Conservation (phyloP, 2,113 vertebrate species). For the Dryoscopus gambensis region DNA sequence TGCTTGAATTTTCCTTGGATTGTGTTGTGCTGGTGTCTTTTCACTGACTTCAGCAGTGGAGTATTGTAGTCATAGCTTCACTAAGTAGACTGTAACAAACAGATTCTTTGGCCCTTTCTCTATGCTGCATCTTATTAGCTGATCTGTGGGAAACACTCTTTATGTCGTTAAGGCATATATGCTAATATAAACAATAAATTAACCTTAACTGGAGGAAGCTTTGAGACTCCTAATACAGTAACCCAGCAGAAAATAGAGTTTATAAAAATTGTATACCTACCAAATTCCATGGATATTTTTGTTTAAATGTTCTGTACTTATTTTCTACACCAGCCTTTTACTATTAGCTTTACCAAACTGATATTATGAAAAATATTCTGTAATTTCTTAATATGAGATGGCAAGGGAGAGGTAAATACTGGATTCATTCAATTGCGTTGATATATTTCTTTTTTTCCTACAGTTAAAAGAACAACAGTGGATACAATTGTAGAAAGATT, state of each 20-base stretch:
- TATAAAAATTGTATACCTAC: background rate
- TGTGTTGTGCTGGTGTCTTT: slow-evolving; percentile 65
- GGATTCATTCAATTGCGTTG: background rate
- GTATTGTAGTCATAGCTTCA: slow-evolving; percentile 45
- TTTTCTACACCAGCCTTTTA: slow-evolving; percentile 5
- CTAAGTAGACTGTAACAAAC: slow-evolving; percentile 70
- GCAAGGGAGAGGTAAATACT: background rate
- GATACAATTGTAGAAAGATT: background rate
- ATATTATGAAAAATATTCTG: background rate
- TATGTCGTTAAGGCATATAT: background rate
- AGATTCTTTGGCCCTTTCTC: slow-evolving; percentile 65
- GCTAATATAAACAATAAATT: slow-evolving; percentile 38
- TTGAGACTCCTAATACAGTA: slow-evolving; percentile 1
- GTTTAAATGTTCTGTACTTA: background rate
- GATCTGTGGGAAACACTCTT: slow-evolving; percentile 44
- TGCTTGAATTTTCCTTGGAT: slow-evolving; percentile 68
- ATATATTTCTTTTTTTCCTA: background rate
- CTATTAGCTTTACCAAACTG: background rate
- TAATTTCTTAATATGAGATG: background rate
- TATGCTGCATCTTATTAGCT: slow-evolving; percentile 58
- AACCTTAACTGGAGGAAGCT: slow-evolving; percentile 29
- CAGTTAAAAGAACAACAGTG: background rate
- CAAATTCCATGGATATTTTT: background rate
- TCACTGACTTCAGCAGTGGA: slow-evolving; percentile 67
- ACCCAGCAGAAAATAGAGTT: background rate